Evolutionary conservation across 1,140 invertebrate species (phyloP).

Genomic region (Andrena cerasifolii): DNA sequence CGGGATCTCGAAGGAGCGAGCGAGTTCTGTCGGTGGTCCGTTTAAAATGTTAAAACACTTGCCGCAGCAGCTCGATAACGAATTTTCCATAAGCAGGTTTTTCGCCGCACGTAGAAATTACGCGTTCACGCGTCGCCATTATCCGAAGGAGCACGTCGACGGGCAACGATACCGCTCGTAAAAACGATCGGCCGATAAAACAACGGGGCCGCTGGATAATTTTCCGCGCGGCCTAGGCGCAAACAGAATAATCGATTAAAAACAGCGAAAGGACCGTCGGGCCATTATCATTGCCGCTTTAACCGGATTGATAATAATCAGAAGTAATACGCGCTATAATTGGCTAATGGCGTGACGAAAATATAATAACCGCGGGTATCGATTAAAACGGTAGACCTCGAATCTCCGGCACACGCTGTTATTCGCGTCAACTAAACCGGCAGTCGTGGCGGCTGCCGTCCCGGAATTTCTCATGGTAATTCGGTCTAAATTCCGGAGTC

Average conservation of each 20-base stretch:
- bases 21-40: too few species aligned
- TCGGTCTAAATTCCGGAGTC: slow-evolving; percentile 42
- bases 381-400: slow-evolving; percentile 28
- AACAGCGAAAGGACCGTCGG: slow-evolving; percentile 4
- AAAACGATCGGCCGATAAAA: slow-evolving; percentile 33
- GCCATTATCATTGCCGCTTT: slow-evolving; percentile 11
- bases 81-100: too few species aligned
- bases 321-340: slow-evolving; percentile 36
- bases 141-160: slow-evolving; percentile 20
- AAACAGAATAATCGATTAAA: slow-evolving; percentile 40
- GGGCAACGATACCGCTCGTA: neutral
- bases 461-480: slow-evolving; percentile 48
- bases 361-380: slow-evolving; percentile 38
- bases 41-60: too few species aligned
- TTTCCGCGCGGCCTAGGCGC: slow-evolving; percentile 28
- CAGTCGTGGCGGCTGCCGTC: slow-evolving; percentile 4
- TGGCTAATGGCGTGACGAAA: slow-evolving; percentile 43
- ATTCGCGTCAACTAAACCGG: neutral
- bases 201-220: slow-evolving; percentile 12
- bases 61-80: too few species aligned
- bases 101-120: neutral
- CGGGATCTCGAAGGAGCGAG: too few species aligned
- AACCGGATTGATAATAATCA: slow-evolving; percentile 37
- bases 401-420: slow-evolving; percentile 19
- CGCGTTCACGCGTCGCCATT: neutral